Evolutionary conservation across 2,888 invertebrate species (phyloP), one percentile per base, ranked within the genome.

Genomic region (Sipunculus nudus): DNA sequence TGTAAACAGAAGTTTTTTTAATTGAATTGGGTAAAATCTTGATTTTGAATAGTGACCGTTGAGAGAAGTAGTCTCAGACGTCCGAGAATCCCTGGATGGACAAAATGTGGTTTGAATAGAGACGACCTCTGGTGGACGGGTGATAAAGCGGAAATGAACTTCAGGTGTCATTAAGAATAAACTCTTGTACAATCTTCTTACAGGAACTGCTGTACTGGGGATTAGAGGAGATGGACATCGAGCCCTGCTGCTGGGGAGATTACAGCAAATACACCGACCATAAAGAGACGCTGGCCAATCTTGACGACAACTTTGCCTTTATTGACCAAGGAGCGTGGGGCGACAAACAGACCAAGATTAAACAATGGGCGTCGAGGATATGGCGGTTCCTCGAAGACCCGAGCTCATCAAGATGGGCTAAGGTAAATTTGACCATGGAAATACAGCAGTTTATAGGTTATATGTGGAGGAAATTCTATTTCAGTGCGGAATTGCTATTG

Each of bases 171-270:
- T 21, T 43, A 16, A 26, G n/a, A 23, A 43, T 13, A 13, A 19
- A 19, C 43, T 10, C 43, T 13, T 4, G 43, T 43, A n/a, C 4
- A 43, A 28, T 8, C 19, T 60, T 31, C n/a, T 39, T 62, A 8
- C 59, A 82, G 82, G 82, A 82, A 62, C 65, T 82, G 4, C 75
- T 76, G 21, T 82, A 71, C 61, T 82, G 82, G 82, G 82, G 82
- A 21, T 65, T 82, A 19, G 75, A 78, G 6, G 81, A 81, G 55
- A 67, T 75, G 10, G 82, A 82, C 59, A 81, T 81, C 4, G 81
- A 82, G 65, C 77, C 81, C 1, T 81, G 82, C 65, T 82, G 82
- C 57, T 82, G 82, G 82, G 77, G 77, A 10, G 75, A 77, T 48
- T 81, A 81, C 74, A 78, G 76, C 59, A 76, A 77, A 49, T 79